Evolutionary conservation across 1,140 invertebrate species (phyloP).

Genomic region (Hycleus phaleratus): DNA sequence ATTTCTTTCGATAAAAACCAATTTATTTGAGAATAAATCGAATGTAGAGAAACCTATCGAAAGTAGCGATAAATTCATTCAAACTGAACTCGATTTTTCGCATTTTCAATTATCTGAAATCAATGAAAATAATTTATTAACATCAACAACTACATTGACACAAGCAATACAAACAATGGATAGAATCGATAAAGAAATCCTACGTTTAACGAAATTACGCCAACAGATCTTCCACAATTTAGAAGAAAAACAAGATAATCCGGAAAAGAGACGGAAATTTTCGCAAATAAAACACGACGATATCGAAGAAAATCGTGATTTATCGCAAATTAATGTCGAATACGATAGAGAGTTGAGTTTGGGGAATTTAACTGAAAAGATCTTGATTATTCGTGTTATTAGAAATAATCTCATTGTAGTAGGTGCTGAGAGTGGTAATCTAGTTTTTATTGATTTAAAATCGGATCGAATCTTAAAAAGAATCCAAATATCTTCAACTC

Average conservation of each 20-base stretch:
- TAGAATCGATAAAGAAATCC: slow-evolving; percentile 20
- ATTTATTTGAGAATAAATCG: too few species aligned
- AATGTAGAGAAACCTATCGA: too few species aligned
- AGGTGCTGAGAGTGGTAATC: slow-evolving; percentile 18
- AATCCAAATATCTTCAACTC: slow-evolving; percentile 39
- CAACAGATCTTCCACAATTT: slow-evolving; percentile 8
- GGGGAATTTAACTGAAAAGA: slow-evolving; percentile 6
- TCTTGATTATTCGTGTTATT: slow-evolving; percentile 4
- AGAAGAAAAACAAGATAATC: not conserved
- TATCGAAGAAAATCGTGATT: too few species aligned
- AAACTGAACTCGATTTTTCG: not conserved
- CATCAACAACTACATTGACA: not conserved
- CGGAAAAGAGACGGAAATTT: slow-evolving; percentile 1
- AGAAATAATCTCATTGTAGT: slow-evolving; percentile 7
- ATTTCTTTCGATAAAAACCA: too few species aligned
- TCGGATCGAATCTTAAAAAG: slow-evolving; percentile 13
- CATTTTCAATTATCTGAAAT: too few species aligned
- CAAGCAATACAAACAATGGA: slow-evolving; percentile 6
- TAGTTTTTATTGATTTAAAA: slow-evolving; percentile 18
- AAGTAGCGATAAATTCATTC: not conserved
- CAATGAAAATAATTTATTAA: not conserved
- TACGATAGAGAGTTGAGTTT: not conserved
- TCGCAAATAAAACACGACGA: not conserved
- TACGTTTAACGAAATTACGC: slow-evolving; percentile 14
- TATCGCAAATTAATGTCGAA: not conserved